phyloP scores from a whole-genome alignment of 2,113 vertebrate genomes.

The Pycnonotus jocosus region DNA sequence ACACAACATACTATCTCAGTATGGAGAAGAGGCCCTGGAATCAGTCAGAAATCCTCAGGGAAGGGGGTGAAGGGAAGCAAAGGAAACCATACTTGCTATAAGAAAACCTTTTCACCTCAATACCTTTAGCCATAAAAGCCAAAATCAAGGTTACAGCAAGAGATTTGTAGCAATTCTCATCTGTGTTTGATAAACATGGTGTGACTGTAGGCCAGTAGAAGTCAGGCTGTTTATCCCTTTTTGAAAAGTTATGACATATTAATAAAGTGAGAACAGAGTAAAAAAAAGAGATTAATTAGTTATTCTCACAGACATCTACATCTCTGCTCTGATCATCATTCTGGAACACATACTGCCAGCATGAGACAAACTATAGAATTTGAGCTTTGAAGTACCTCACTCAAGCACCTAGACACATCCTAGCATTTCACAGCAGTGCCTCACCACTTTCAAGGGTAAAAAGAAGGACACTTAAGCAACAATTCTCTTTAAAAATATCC shows the following conservation, averaged over 20 bases:
- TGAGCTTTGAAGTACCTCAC: background rate
- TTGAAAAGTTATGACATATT: background rate
- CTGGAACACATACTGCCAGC: background rate
- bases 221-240: conserved; percentile 23
- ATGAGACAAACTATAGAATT: background rate
- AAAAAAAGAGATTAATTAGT: background rate
- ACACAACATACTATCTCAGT: background rate
- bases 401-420: background rate
- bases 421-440: background rate
- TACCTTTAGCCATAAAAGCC: background rate
- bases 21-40: background rate
- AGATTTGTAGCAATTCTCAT: background rate
- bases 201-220: background rate
- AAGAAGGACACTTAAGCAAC: background rate
- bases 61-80: background rate
- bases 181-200: background rate
- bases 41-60: background rate
- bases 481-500: background rate
- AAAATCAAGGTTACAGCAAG: background rate
- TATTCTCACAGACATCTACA: background rate
- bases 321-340: background rate
- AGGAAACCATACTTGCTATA: background rate
- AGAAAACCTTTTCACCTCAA: background rate
- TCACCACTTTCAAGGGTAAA: background rate
- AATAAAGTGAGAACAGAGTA: background rate